phyloP scores from a whole-genome alignment of 2,888 invertebrate genomes.

The Bhutanitis thaidina region DNA sequence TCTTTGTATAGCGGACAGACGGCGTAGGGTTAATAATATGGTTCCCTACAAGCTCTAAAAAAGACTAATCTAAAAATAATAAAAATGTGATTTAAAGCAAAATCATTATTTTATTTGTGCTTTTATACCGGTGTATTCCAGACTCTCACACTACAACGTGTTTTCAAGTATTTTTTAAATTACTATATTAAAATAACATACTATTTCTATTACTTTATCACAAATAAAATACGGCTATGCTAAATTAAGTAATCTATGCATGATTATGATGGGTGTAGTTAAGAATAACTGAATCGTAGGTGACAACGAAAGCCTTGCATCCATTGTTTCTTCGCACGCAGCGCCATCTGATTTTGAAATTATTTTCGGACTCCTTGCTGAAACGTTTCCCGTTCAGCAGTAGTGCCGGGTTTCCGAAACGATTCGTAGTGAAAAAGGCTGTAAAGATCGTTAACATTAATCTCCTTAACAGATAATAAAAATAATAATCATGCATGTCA shows the following conservation, averaged over 20 bases:
- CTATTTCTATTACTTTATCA: background rate
- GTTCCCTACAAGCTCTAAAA: no score
- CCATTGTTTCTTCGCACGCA: constrained; percentile 28
- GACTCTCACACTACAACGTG: background rate
- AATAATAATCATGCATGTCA: background rate
- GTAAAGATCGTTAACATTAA: constrained; percentile 1
- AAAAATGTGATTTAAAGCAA: background rate
- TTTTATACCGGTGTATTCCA: background rate
- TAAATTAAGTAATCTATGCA: background rate
- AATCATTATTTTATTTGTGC: background rate
- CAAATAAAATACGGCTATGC: background rate
- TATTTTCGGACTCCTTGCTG: constrained; percentile 14
- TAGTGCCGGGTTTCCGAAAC: constrained; percentile 9
- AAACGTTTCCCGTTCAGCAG: constrained; percentile 12
- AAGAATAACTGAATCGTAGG: constrained; percentile 32
- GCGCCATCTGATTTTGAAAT: constrained; percentile 24
- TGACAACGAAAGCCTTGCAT: constrained; percentile 40
- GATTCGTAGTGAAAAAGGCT: constrained; percentile 10
- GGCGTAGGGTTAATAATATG: no score
- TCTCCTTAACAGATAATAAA: background rate
- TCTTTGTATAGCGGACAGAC: no score
- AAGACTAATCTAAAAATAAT: no score
- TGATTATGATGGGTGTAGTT: constrained; percentile 37
- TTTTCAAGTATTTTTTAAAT: background rate
- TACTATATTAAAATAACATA: background rate